Base-by-base conservation (phyloP, 2,113 vertebrate species). In the Turnix velox region DNA sequence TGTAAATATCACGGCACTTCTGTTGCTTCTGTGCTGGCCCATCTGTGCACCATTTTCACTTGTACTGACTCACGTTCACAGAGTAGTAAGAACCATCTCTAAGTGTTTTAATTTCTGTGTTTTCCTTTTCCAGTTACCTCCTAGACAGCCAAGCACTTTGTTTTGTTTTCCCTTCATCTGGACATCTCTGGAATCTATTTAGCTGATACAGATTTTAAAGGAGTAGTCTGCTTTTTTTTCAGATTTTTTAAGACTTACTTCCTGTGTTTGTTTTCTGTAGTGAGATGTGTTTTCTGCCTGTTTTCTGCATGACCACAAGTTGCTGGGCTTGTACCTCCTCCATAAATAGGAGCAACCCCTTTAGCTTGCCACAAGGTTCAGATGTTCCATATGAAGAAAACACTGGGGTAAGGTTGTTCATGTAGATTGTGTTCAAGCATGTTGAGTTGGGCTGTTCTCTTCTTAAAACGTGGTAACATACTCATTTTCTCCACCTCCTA, bases 41-140 rank as follows among this genome's bases (percentile, higher is more conserved):
- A 93, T 94, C 89, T 95, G 96, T 96, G 94, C 94, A 95, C 63
- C 81, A 30, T 89, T 93, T 94, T 95, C 92, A 92, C 91, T 95
- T 87, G 42, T 55, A 95, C 82, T 93, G 92, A 94, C 78, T 95
- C 84, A 85, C 89, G 81, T 94, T 95, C 78, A 43, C 78, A 55
- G 81, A 91, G 74, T 94, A 91, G 78, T 87, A 85, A 67, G 92
- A 95, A 58, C 71, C 6, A 14, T 78, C 84, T 83, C 30, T 51
- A 61, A 87, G 33, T 74, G 37, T 66, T 93, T 85, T 73, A 83
- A 66, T 94, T 92, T 82, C 78, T 77, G 66, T 1, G 0, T 84
- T 93, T 90, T 85, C n/a, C 82, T 79, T 79, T 80, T 24, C 37
- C 3, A 5, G 25, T 68, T 79, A 72, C 14, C 48, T 87, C 1